Evolutionary conservation across 2,888 invertebrate species (phyloP).

Genomic region (Antitype chi): DNA sequence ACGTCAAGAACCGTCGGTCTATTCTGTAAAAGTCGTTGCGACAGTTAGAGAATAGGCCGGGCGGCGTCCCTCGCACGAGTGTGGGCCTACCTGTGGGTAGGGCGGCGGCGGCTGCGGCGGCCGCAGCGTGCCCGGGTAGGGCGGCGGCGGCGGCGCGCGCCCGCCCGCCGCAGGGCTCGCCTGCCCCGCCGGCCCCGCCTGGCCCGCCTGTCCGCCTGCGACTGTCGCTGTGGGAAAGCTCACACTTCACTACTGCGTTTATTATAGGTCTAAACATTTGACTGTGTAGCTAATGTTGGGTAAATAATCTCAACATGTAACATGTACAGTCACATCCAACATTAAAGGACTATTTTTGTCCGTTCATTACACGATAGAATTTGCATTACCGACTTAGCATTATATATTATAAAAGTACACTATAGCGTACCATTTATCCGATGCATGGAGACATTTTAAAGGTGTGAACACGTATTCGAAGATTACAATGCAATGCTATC

Average conservation of each 20-base stretch:
- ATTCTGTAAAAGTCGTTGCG: constrained; percentile 1
- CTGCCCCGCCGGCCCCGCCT: constrained; percentile 43
- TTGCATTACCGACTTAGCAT: too few relatives aligned
- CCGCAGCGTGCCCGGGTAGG: constrained; percentile 94
- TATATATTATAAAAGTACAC: too few relatives aligned
- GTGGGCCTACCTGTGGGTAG: constrained; percentile 85
- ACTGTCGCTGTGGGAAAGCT: constrained; percentile 21
- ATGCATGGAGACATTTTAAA: too few relatives aligned
- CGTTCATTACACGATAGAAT: too few relatives aligned
- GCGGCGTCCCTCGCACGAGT: constrained; percentile 12
- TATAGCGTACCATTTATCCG: too few relatives aligned
- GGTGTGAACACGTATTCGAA: too few relatives aligned
- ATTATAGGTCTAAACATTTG: not conserved
- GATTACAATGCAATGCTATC: too few relatives aligned
- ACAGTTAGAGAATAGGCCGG: not conserved
- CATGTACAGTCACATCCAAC: not conserved
- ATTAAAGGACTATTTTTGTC: too few relatives aligned
- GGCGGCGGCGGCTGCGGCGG: constrained; percentile 92
- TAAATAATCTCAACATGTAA: not conserved
- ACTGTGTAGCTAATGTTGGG: not conserved
- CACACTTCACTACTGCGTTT: constrained; percentile 11
- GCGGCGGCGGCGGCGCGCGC: constrained; percentile 93
- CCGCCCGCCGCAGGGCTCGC: constrained; percentile 73
- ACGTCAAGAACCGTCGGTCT: constrained; percentile 50
- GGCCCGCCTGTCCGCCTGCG: constrained; percentile 66